Base-by-base conservation (phyloP, 2,888 invertebrate genomes). In the Trisateles emortualis region DNA sequence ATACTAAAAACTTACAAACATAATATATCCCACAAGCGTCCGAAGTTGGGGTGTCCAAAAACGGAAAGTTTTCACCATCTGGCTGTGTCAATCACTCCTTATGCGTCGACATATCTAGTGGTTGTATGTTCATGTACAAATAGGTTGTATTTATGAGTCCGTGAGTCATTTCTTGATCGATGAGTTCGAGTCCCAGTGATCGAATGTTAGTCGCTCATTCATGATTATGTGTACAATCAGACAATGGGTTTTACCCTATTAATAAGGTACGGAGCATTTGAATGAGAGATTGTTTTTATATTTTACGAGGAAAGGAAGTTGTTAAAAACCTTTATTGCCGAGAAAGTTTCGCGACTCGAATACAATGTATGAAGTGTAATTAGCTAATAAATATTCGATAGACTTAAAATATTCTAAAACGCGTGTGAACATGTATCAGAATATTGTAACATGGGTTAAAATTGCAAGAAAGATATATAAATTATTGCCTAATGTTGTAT, bases 181-280 rank as follows among this genome's bases (percentile, higher is more conserved):
- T 53, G 51, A 44, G 22, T 33, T 35, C 19, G 42, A 40, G 42
- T 30, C 41, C 39, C 42, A 26, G 26, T 46, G 60, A 67, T 57
- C 60, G 64, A 62, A 68, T 55, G 58, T 26, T 52, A 48, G 63
- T 43, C 64, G 54, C 51, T 68, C 72, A 78, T 77, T 76, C 76
- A 78, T 73, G 60, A 63, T 49, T 58, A 17, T 26, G 16, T 36
- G 48, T 41, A 9, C 55, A 46, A 24, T 24, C 29, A 54, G 38
- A 70, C 59, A 66, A 64, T 68, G 59, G 64, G 56, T 61, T 69
- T 55, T 64, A 61, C 66, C 53, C 46, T 44, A 38, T 49, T 52
- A 45, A 48, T 40, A 22, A 47, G 39, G 10, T 44, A 26, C 22
- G 40, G 19, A 16, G 35, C 33, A 50, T 42, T 45, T 36, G 22